Base-by-base conservation (phyloP, 2,113 vertebrate genomes). In the Sander lucioperca region DNA sequence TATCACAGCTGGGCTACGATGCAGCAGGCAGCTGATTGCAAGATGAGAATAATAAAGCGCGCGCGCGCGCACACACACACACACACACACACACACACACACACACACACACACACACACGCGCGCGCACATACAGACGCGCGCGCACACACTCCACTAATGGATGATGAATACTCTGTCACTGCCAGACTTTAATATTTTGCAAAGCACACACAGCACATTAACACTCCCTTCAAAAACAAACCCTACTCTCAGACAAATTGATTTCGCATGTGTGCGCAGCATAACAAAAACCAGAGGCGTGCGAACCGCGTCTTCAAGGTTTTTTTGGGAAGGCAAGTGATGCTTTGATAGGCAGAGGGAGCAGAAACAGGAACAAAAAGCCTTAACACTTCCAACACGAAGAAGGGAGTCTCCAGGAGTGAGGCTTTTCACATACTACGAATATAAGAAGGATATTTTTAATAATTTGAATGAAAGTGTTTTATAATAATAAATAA, bases 11-110 rank as follows among this genome's bases (percentile, higher is more conserved):
- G 58, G 54, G 67, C 9, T 15, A 3, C 16, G 14, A 23, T 25
- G 10, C 77, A 48, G 45, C 79, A 45, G 63, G 63, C 18, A 53
- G 54, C 45, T 74, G 71, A 82, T 68, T 53, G 33, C 23, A 67
- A 61, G 63, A 81, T 5, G 79, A 27, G 64, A 16, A 9, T 69
- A 39, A 69, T 14, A 50, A 47, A 48, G 1, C 10, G 2, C 50
- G 8, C 50, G 9, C 50, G 8, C n/a, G 25, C 25, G 25, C 25
- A 2, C 66, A 68, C 30, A 56, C 53, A 12, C 51, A 57, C 53
- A 23, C 58, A 53, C n/a, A 57, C 36, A 47, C 23, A 57, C 50
- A 66, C 50, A 58, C 23, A 68, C 30, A 56, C 53, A 12, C 51
- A 57, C 53, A 23, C 66, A 68, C 30, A 56, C 53, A 12, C 51